Evolutionary conservation across 1,140 invertebrate genomes (phyloP).

Genomic region (Brachionus angularis): DNA sequence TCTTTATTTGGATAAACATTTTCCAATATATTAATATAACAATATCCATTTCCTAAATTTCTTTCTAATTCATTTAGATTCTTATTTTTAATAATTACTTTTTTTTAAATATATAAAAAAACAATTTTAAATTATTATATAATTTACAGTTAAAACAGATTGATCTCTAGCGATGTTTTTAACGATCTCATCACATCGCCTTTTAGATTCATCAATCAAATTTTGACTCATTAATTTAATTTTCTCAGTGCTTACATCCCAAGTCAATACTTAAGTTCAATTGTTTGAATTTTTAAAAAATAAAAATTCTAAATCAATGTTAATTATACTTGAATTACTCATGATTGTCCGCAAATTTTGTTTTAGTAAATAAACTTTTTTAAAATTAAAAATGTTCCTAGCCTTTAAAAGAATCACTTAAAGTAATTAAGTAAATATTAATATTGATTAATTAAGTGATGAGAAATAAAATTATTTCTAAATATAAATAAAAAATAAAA

Average conservation of each 20-base stretch:
- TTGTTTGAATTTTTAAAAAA: background rate
- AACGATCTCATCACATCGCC: too few relatives aligned
- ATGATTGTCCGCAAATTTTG: too few relatives aligned
- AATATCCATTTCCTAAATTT: constrained; percentile 28
- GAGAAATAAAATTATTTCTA: too few relatives aligned
- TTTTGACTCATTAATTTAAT: background rate
- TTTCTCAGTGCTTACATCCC: constrained; percentile 25
- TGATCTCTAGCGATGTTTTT: too few relatives aligned
- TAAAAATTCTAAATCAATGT: background rate
- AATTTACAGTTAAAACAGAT: background rate
- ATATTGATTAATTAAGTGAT: too few relatives aligned
- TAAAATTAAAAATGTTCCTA: too few relatives aligned
- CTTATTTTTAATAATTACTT: background rate
- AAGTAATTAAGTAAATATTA: too few relatives aligned
- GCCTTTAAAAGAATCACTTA: too few relatives aligned
- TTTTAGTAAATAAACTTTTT: too few relatives aligned
- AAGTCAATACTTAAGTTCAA: constrained; percentile 14
- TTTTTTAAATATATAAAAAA: background rate
- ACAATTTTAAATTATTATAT: background rate
- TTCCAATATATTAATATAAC: constrained; percentile 52
- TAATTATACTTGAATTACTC: too few relatives aligned
- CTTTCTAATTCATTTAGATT: constrained; percentile 35
- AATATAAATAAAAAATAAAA: too few relatives aligned
- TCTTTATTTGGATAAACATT: constrained; percentile 59
- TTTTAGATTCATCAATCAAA: background rate